These are phyloP conservation scores for Sinodicranocentrus sp. DNA, from an alignment of 2,888 invertebrate species.

Conservation along the genomic window DNA sequence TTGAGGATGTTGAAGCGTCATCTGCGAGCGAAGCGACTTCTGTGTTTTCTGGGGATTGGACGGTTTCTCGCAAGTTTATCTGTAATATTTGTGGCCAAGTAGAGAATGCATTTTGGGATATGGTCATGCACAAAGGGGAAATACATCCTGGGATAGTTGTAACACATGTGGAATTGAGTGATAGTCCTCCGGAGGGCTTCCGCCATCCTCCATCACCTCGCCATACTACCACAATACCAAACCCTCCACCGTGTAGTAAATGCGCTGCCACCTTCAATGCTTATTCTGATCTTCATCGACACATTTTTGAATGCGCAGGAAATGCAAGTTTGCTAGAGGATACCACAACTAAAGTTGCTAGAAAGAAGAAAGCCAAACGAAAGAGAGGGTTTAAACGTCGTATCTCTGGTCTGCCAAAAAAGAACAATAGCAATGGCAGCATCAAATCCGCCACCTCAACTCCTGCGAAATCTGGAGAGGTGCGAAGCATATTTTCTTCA, in stretches of 20 bases:
- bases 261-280: slow-evolving; percentile 70
- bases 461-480: slow-evolving; percentile 52
- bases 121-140: slow-evolving; percentile 76
- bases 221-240: not conserved
- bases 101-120: slow-evolving; percentile 75
- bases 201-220: slow-evolving; percentile 43
- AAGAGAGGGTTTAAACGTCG: slow-evolving; percentile 75
- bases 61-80: slow-evolving; percentile 70
- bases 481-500: not conserved
- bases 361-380: slow-evolving; percentile 70
- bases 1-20: slow-evolving; percentile 12
- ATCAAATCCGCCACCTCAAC: not conserved
- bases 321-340: slow-evolving; percentile 72
- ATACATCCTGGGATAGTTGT: slow-evolving; percentile 75
- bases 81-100: slow-evolving; percentile 75
- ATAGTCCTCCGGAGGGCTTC: slow-evolving; percentile 55
- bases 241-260: slow-evolving; percentile 73
- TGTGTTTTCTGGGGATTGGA: slow-evolving; percentile 76
- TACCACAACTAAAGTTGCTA: slow-evolving; percentile 47
- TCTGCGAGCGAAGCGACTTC: slow-evolving; percentile 33
- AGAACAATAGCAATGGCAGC: not conserved
- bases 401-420: slow-evolving; percentile 71
- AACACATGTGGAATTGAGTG: slow-evolving; percentile 74
- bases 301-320: slow-evolving; percentile 76
- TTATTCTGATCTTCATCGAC: slow-evolving; percentile 74